Evolutionary conservation across 2,888 invertebrate genomes (phyloP), one percentile per base, ranked within the genome.

Genomic region (Pherbina coryleti): DNA sequence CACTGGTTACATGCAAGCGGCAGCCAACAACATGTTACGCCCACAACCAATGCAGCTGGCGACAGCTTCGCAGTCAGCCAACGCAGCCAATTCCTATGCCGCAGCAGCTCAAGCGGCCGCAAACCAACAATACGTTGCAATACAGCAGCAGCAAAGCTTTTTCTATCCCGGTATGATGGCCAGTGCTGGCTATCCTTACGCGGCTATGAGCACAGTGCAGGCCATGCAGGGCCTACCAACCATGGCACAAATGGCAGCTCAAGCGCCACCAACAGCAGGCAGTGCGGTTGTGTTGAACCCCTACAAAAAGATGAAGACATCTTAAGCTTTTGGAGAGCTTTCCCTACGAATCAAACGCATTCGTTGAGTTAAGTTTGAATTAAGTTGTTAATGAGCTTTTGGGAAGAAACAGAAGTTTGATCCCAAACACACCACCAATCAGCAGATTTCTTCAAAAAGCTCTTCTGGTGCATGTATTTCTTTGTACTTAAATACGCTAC

Each of bases 281-380:
- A 89, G 85, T 80, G 88, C 90, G 82, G 91, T 92, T 79, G 92
- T 93, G 28, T 92, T 95, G 88, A 96, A 96, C 89, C 96, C 96
- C 78, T 96, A 95, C 91, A 96, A 96, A 91, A 96, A 96, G 91
- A 94, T 96, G 93, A 96, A 96, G 92, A 96, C 96, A 86, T 95
- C 90, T 78, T 90, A 90, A 86, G 73, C 66, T 73, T 60, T 69
- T 53, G n/a, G 22, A 57, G 53, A 28, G 17, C 28, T 28, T 9
- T 62, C 25, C 8, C 19, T 19, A 1, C 17, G 25, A 22, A 17
- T 17, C 62, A 28, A 19, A 62, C 17, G 17, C 62, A 62, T 62
- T 28, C 14, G 11, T 25, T 28, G 17, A 5, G 0, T 0, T 25
- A 17, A 31, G 3, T 31, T 11, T 44, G 44, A 44, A 44, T 44